Evolutionary conservation across 2,797 vertebrate species (phyloP).

Genomic region (Oryzias sinensis): DNA sequence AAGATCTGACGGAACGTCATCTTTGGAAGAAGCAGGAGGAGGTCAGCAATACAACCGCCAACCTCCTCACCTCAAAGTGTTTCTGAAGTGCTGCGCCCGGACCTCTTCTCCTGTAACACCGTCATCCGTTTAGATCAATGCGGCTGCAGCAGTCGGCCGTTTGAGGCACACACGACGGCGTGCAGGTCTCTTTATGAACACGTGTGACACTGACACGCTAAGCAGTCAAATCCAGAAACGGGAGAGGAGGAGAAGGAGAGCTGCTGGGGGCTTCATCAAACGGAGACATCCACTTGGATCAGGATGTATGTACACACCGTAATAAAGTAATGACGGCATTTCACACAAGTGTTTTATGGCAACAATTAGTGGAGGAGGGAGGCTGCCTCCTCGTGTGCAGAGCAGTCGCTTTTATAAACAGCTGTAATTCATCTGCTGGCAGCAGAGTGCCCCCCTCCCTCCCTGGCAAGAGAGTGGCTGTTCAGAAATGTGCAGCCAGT

Average conservation of each 20-base stretch:
- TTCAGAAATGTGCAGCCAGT: neutral
- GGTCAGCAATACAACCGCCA: too few species aligned
- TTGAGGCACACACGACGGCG: constrained; percentile 58
- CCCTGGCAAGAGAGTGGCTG: constrained; percentile 5
- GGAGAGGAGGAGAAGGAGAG: constrained; percentile 44
- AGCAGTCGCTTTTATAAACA: constrained; percentile 47
- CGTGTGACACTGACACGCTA: constrained; percentile 27
- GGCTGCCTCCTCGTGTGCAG: constrained; percentile 45
- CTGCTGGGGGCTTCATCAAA: constrained; percentile 37
- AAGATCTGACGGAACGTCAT: too few species aligned
- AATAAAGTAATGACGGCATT: constrained; percentile 64
- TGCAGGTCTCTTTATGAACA: constrained; percentile 36
- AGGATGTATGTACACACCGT: constrained; percentile 39
- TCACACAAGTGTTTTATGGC: constrained; percentile 55
- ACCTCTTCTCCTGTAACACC: too few species aligned
- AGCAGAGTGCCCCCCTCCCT: constrained; percentile 1
- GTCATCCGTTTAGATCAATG: constrained; percentile 32
- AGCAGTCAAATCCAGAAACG: constrained; percentile 37
- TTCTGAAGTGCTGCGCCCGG: too few species aligned
- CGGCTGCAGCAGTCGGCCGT: constrained; percentile 51
- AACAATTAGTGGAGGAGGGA: constrained; percentile 54
- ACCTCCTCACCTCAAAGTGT: too few species aligned
- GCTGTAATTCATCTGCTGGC: constrained; percentile 49
- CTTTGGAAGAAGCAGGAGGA: too few species aligned
- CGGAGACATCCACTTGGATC: constrained; percentile 53